phyloP scores from a whole-genome alignment of 2,113 vertebrate genomes.

The Galemys pyrenaicus region DNA sequence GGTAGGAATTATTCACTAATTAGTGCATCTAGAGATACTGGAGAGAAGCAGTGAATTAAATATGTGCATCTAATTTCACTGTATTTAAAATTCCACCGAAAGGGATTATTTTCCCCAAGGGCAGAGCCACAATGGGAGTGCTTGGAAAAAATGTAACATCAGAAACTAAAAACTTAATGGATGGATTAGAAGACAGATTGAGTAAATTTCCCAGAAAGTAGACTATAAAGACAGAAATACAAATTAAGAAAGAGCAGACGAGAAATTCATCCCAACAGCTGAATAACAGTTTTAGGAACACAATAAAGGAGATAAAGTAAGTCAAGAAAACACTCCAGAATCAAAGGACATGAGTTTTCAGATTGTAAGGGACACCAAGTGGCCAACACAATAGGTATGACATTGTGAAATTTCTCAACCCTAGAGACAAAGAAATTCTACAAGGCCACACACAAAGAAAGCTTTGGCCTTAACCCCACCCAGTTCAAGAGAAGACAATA shows the following conservation, averaged over 20 bases:
- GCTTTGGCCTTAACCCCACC: neutral
- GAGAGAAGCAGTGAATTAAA: neutral
- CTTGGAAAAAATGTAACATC: slow-evolving; percentile 17
- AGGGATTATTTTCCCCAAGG: neutral
- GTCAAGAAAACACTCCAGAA: neutral
- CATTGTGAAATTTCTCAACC: neutral
- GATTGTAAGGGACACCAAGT: neutral
- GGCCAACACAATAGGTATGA: neutral
- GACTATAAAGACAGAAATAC: neutral
- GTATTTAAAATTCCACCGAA: neutral
- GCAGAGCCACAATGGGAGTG: neutral
- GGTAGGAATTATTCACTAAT: neutral
- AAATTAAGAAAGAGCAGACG: neutral
- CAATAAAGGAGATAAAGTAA: neutral
- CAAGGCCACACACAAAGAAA: neutral
- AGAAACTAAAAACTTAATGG: slow-evolving; percentile 34
- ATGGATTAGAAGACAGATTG: neutral
- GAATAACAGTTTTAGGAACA: neutral
- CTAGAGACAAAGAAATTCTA: neutral
- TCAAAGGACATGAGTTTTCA: neutral
- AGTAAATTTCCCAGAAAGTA: slow-evolving; percentile 14
- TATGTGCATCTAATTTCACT: neutral
- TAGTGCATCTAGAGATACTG: accelerated
- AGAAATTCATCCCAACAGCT: neutral
- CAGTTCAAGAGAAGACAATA: neutral